Evolutionary conservation across 2,113 vertebrate genomes (phyloP).

Genomic region (Origma solitaria): DNA sequence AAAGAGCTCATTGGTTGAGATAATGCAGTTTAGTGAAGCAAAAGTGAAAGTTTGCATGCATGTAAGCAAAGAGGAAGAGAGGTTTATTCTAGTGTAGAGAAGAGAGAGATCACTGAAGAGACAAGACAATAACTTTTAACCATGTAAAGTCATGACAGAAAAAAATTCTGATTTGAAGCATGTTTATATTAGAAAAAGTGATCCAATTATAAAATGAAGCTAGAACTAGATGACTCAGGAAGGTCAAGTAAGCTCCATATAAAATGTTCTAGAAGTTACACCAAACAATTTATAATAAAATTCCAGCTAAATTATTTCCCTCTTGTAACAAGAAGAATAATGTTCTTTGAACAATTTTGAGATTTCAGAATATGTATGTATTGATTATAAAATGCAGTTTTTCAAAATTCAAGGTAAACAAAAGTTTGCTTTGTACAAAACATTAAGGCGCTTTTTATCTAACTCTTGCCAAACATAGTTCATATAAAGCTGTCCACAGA

Average conservation of each 20-base stretch:
- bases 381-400: neutral
- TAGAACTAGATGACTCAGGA: neutral
- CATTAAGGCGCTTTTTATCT: neutral
- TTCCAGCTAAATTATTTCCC: fast-evolving
- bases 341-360: neutral
- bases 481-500: neutral
- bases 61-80: neutral
- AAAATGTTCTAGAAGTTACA: neutral
- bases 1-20: neutral
- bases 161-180: neutral
- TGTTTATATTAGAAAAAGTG: neutral
- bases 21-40: neutral
- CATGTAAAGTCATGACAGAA: neutral
- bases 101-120: neutral
- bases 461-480: neutral
- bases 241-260: neutral
- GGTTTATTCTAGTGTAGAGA: neutral
- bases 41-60: neutral
- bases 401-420: neutral
- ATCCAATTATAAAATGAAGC: neutral
- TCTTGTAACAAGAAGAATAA: neutral
- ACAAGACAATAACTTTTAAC: neutral
- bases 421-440: neutral
- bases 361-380: neutral
- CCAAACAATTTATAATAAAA: neutral